phyloP scores from a whole-genome alignment of 1,140 invertebrate genomes.

The Carcinoscorpius rotundicauda region DNA sequence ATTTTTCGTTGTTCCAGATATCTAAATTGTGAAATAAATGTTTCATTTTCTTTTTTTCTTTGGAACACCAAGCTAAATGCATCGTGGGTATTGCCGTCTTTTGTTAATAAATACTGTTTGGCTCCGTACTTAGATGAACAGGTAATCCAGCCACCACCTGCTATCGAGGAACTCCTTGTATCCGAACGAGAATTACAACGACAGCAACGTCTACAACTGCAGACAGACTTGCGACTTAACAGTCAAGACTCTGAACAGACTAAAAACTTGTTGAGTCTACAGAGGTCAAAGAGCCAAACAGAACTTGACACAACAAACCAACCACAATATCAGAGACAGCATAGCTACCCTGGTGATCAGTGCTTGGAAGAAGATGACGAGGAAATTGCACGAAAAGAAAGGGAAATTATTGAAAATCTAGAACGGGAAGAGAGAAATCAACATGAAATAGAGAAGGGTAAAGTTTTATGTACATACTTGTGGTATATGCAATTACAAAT shows the following conservation, averaged over 20 bases:
- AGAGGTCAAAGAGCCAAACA: too few species aligned
- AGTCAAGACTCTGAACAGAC: too few species aligned
- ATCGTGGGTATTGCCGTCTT: too few species aligned
- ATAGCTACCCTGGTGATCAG: background rate
- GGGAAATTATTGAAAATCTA: conserved; percentile 54
- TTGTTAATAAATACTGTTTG: background rate
- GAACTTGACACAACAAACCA: too few species aligned
- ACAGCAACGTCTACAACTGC: conserved; percentile 7
- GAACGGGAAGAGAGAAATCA: conserved; percentile 43
- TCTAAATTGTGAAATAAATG: too few species aligned
- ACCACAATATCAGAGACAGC: too few species aligned
- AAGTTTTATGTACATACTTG: background rate
- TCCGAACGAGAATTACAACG: conserved; percentile 55
- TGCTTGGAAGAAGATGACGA: conserved; percentile 31
- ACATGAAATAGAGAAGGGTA: conserved; percentile 4
- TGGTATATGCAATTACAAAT: too few species aligned
- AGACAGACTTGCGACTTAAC: too few species aligned
- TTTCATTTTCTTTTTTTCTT: too few species aligned
- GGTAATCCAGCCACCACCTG: conserved; percentile 53
- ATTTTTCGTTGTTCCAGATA: too few species aligned
- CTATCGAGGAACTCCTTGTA: conserved; percentile 60
- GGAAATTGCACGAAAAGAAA: conserved; percentile 53
- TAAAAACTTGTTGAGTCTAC: too few species aligned
- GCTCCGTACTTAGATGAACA: conserved; percentile 7
- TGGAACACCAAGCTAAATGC: too few species aligned